These are phyloP conservation scores for Xiphydria camelus DNA, from an alignment of 2,888 invertebrate species.

Conservation along the genomic window DNA sequence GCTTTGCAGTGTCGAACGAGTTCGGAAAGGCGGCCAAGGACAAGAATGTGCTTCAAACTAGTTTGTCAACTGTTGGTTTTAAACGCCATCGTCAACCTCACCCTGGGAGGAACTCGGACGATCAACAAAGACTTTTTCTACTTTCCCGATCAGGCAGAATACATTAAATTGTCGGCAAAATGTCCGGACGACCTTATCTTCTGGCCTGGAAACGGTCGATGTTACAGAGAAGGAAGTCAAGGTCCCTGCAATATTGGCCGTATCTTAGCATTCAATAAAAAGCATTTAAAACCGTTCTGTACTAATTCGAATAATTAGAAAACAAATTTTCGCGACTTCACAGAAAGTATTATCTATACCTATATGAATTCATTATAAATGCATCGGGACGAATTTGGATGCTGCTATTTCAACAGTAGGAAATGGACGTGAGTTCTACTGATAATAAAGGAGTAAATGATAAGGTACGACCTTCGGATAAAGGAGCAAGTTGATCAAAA, in stretches of 20 bases:
- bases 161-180: conserved; percentile 22
- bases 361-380: no score
- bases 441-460: no score
- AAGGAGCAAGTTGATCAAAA: no score
- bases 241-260: conserved; percentile 42
- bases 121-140: conserved; percentile 20
- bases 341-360: no score
- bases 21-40: background rate
- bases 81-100: conserved; percentile 2
- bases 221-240: conserved; percentile 35
- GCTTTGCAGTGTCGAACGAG: background rate
- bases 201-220: conserved; percentile 33
- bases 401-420: no score
- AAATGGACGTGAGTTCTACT: no score
- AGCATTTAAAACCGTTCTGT: conserved; percentile 27
- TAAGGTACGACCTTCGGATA: no score
- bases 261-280: conserved; percentile 26
- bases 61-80: conserved; percentile 10
- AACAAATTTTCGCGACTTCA: no score
- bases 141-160: conserved; percentile 40
- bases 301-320: no score
- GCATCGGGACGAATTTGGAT: background rate
- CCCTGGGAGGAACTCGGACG: conserved; percentile 2
- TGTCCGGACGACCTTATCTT: conserved; percentile 29
- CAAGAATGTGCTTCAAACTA: conserved; percentile 3